A percentile compares a stretch with the other conserved stretches of the same genome.
Evolutionary conservation across 2,797 vertebrate species (phyloP).

Genomic region (Protosalanx chinensis): DNA sequence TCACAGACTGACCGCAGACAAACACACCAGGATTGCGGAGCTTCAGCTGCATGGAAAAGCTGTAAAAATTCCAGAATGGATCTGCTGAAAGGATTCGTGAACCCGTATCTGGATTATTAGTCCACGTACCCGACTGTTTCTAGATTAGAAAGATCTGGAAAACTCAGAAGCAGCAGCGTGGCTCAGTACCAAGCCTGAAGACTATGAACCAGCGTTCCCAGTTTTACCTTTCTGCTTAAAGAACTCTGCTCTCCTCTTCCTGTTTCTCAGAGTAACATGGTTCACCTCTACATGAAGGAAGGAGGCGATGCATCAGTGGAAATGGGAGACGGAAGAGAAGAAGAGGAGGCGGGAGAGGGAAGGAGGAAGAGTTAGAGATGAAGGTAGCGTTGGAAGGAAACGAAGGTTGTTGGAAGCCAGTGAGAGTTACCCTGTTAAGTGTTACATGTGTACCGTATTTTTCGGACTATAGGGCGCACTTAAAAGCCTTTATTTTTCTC

Average conservation of each 20-base stretch:
- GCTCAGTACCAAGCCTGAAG: background rate
- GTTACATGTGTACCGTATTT: too few species aligned
- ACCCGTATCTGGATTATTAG: too few species aligned
- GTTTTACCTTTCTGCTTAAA: slow-evolving; percentile 89
- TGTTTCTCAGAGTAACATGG: slow-evolving; percentile 85
- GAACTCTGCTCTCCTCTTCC: slow-evolving; percentile 90
- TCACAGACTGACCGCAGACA: background rate
- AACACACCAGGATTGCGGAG: background rate
- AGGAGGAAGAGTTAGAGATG: background rate
- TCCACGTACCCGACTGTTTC: background rate
- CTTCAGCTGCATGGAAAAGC: too few species aligned
- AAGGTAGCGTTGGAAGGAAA: background rate
- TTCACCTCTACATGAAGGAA: slow-evolving; percentile 76
- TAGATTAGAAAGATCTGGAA: background rate
- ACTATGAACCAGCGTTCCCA: background rate
- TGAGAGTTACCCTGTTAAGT: background rate
- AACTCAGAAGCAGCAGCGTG: background rate
- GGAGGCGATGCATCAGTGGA: slow-evolving; percentile 8
- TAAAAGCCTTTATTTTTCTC: too few species aligned
- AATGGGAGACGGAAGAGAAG: slow-evolving; percentile 47
- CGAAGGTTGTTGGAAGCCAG: background rate
- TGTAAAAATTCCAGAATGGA: background rate
- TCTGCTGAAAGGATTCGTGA: background rate
- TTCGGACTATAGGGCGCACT: too few species aligned
- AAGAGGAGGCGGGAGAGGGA: slow-evolving; percentile 40